These are phyloP conservation scores for Gymnoscopelus braueri DNA, from an alignment of 2,797 vertebrate species.

Conservation along the genomic window DNA sequence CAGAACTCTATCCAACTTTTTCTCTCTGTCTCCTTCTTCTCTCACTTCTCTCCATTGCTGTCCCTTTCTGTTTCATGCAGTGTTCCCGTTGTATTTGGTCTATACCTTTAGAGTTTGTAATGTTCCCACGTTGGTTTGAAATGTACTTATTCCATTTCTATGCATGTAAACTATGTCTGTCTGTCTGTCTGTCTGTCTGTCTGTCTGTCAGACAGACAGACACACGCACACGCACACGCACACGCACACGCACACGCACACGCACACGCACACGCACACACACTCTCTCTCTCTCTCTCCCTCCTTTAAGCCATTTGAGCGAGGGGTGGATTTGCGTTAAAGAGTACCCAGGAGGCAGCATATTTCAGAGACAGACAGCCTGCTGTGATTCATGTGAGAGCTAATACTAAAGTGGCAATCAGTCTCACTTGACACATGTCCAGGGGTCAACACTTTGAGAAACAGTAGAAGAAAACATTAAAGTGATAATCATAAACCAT, in stretches of 20 bases:
- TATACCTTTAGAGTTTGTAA: no score
- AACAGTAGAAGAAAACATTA: background rate
- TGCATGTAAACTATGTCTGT: no score
- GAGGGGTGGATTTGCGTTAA: constrained; percentile 79
- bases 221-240: no score
- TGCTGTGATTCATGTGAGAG: constrained; percentile 41
- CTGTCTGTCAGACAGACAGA: background rate
- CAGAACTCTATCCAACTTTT: no score
- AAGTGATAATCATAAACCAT: no score
- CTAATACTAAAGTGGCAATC: constrained; percentile 38
- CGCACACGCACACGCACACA: no score
- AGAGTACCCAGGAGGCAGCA: constrained; percentile 81
- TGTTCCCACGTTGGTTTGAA: no score
- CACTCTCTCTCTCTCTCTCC: constrained; percentile 3
- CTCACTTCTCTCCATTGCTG: no score
- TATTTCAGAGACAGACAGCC: constrained; percentile 77
- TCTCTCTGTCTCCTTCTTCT: background rate
- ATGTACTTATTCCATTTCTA: no score
- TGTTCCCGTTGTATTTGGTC: no score
- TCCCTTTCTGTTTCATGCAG: no score
- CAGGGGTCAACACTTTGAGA: background rate
- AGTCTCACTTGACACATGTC: constrained; percentile 33
- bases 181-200: no score
- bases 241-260: background rate
- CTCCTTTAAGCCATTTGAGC: constrained; percentile 83